Evolutionary conservation across 2,888 invertebrate species (phyloP).

Genomic region (Tortricodes alternella): DNA sequence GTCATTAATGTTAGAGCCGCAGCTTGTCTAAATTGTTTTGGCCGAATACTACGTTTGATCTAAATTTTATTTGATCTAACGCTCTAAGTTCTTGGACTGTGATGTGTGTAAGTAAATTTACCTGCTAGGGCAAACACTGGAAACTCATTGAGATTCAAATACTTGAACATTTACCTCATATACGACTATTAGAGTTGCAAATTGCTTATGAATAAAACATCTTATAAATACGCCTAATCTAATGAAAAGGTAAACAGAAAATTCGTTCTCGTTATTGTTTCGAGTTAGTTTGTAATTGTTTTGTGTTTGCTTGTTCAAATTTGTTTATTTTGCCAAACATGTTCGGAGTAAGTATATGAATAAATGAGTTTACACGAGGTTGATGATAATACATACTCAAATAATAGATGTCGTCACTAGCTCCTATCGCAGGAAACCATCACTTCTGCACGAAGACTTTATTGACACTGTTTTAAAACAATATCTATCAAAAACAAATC

Average conservation of each 20-base stretch:
- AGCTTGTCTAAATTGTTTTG: too few relatives aligned
- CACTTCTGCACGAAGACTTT: too few relatives aligned
- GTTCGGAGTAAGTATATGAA: neutral
- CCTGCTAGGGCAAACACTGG: neutral
- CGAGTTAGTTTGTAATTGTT: constrained; percentile 2
- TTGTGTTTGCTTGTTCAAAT: neutral
- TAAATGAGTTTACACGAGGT: neutral
- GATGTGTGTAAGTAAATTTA: neutral
- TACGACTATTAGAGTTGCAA: constrained; percentile 15
- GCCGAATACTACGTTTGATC: too few relatives aligned
- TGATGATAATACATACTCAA: too few relatives aligned
- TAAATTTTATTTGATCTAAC: too few relatives aligned
- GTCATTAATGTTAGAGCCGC: too few relatives aligned
- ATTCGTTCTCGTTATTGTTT: neutral
- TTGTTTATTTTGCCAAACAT: neutral
- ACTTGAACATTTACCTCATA: constrained; percentile 5
- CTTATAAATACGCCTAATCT: neutral
- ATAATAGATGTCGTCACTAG: too few relatives aligned
- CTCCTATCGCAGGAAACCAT: too few relatives aligned
- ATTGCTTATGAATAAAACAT: constrained; percentile 9
- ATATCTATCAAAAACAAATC: too few relatives aligned
- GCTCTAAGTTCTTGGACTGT: neutral
- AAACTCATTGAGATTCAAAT: neutral
- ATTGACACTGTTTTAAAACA: too few relatives aligned
- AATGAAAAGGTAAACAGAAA: constrained; percentile 2